Conservation (phyloP, 2,888 invertebrate species). For the Hanleya hanleyi region DNA sequence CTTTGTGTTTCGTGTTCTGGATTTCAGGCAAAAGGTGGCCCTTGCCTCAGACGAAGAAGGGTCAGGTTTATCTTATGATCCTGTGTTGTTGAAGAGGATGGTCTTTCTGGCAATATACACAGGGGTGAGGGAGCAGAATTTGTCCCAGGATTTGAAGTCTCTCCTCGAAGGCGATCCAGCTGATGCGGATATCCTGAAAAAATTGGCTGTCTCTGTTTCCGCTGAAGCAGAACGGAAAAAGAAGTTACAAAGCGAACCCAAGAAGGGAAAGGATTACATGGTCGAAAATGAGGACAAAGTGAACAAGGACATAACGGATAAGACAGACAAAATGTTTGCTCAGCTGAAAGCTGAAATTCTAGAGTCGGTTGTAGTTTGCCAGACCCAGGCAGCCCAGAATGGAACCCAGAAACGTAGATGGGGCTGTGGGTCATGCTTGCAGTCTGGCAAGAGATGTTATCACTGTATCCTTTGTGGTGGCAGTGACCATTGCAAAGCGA, state of each 20-base stretch:
- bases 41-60: neutral
- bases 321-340: too few species aligned
- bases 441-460: too few species aligned
- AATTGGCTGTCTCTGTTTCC: neutral
- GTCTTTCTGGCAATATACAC: neutral
- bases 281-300: neutral
- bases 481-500: too few species aligned
- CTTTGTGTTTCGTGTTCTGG: neutral
- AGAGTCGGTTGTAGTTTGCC: too few species aligned
- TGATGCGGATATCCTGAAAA: neutral
- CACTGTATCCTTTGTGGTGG: neutral
- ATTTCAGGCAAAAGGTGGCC: neutral
- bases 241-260: neutral
- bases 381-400: too few species aligned
- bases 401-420: too few species aligned
- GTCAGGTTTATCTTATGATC: neutral
- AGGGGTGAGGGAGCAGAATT: neutral
- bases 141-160: neutral
- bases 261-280: neutral
- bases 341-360: too few species aligned
- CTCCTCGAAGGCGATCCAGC: neutral
- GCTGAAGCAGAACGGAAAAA: neutral
- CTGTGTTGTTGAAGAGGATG: neutral
- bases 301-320: too few species aligned
- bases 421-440: too few species aligned